These are phyloP conservation scores for Beris chalybata DNA, from an alignment of 2,888 invertebrate genomes.

Conservation along the genomic window DNA sequence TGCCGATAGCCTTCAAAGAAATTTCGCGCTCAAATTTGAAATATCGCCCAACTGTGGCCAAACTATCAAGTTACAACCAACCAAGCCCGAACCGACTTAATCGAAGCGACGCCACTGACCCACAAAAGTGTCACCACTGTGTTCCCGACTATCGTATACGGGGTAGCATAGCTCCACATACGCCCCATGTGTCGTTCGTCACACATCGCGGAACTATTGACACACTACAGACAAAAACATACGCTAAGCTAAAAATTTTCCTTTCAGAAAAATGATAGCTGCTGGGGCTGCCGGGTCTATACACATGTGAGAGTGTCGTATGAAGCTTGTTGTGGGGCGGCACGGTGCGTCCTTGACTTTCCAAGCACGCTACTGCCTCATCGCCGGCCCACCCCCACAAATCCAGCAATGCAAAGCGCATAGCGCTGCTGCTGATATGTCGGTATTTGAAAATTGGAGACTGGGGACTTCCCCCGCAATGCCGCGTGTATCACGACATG, in stretches of 20 bases:
- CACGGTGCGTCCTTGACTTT: conserved; percentile 30
- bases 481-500: neutral
- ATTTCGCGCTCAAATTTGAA: conserved; percentile 7
- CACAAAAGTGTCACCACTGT: conserved; percentile 7
- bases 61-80: neutral
- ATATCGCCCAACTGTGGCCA: neutral
- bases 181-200: conserved; percentile 3
- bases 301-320: neutral
- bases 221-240: conserved; percentile 15
- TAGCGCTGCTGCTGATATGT: neutral
- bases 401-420: neutral
- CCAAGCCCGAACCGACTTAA: neutral
- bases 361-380: conserved; percentile 16
- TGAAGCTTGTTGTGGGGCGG: conserved; percentile 8
- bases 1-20: conserved; percentile 14
- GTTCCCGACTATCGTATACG: neutral
- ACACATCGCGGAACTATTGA: conserved; percentile 3
- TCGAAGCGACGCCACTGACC: conserved; percentile 20
- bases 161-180: conserved; percentile 7
- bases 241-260: conserved; percentile 26
- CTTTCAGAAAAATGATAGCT: neutral
- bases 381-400: conserved; percentile 25
- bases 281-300: too few relatives aligned
- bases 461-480: too few relatives aligned
- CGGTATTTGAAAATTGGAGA: too few relatives aligned